Base-by-base conservation (phyloP, 2,888 invertebrate species). In the Galeopsomyia nigrocyanea region DNA sequence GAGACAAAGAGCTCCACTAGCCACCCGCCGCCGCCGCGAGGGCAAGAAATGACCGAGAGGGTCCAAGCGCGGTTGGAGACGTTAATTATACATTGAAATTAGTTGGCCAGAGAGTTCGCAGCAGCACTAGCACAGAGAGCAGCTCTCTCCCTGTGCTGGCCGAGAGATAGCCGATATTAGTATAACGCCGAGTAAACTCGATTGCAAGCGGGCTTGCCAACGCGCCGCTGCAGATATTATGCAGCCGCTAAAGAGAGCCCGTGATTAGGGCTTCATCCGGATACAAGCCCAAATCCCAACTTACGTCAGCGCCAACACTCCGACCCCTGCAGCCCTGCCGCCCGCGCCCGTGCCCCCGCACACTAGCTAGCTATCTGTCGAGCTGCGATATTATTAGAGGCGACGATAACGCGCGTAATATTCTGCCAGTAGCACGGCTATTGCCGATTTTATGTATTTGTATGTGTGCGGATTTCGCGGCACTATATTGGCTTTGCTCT, bases 71-170 rank as follows among this genome's bases (percentile, higher is more conserved):
- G 77, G 77, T 73, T 72, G 74, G 76, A 85, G 84, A 86, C 85
- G 86, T 86, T 86, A 86, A 86, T 86, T 86, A 86, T 86, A 86
- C 86, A 86, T 86, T 86, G 86, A 86, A 86, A 86, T 86, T 86
- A 86, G 86, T 86, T 86, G 85, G 39, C 39, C 83, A 82, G 84
- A 16, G 75, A 86, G 86, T 86, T 86, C 85, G 85, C 84, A 26
- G 81, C 84, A 83, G 82, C 80, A 81, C 83, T 82, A 79, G 83
- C 39, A 5, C 31, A n/a, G n/a, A 26, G 26, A 26, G 26, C 13
- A 7, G 7, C 39, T 39, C 39, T 39, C 39, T 39, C 39, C 13
- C 13, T 10, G 10, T 39, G 80, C 80, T 80, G 79, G 76, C 79
- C 82, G 53, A 81, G 82, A 82, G 82, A 83, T 81, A 82, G 80